Conservation (phyloP, 2,113 vertebrate genomes). For the Zosterops hypoxanthus region DNA sequence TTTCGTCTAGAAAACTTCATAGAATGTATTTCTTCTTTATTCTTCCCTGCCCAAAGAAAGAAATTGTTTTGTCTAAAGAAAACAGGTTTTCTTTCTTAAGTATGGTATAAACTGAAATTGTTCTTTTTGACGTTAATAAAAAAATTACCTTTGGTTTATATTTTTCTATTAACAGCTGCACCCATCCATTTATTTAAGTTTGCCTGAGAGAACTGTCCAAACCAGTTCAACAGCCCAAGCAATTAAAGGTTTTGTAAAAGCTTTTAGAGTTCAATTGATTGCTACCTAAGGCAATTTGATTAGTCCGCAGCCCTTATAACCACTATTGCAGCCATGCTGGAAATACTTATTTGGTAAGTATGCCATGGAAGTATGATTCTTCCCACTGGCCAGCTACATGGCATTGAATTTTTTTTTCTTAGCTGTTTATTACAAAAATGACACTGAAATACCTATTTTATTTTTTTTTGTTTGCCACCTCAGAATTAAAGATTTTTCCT, state of each 20-base stretch:
- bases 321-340: not conserved
- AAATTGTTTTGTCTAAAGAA: not conserved
- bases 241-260: not conserved
- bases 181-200: not conserved
- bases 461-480: not conserved
- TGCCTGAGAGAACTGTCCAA: not conserved
- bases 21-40: not conserved
- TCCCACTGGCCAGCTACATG: not conserved
- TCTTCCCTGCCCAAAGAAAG: not conserved
- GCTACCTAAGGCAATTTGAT: not conserved
- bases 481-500: not conserved
- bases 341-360: not conserved
- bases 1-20: not conserved
- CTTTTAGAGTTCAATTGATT: not conserved
- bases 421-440: not conserved
- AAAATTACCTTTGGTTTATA: not conserved
- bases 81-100: not conserved
- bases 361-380: not conserved
- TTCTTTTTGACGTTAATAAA: not conserved
- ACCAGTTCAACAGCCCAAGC: not conserved
- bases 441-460: not conserved
- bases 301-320: not conserved
- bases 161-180: not conserved
- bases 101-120: not conserved
- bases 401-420: not conserved